Evolutionary conservation across 2,888 invertebrate species (phyloP).

Genomic region (Chymomyza procnemis): DNA sequence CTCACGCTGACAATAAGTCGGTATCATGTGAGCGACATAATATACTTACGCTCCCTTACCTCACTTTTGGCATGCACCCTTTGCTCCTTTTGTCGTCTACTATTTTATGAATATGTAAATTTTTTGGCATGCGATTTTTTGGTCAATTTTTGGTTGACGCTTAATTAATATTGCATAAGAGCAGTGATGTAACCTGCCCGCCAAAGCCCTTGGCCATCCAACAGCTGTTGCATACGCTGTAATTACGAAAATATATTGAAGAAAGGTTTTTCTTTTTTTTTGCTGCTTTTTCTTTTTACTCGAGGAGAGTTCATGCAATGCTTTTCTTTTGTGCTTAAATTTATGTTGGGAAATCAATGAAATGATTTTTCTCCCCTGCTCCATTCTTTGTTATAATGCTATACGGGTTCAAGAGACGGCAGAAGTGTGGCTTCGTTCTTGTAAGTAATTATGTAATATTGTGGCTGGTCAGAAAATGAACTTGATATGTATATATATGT

Average conservation of each 20-base stretch:
- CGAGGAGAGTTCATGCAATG: neutral
- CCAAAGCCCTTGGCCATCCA: neutral
- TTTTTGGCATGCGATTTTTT: conserved; percentile 10
- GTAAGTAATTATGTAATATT: neutral
- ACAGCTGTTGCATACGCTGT: conserved; percentile 43
- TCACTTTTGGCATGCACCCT: neutral
- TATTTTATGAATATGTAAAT: conserved; percentile 21
- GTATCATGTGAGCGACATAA: conserved; percentile 32
- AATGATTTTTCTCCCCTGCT: neutral
- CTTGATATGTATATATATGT: neutral
- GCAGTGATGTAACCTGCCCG: conserved; percentile 28
- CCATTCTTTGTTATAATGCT: neutral
- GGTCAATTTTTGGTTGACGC: conserved; percentile 27
- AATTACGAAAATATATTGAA: conserved; percentile 5
- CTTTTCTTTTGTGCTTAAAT: neutral
- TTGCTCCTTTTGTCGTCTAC: neutral
- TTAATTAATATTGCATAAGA: conserved; percentile 68
- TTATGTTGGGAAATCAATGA: neutral
- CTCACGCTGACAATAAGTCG: conserved; percentile 45
- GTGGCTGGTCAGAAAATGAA: neutral
- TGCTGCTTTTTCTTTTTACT: conserved; percentile 23
- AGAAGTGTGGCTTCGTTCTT: neutral
- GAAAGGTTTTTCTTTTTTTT: neutral
- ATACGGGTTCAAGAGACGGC: neutral
- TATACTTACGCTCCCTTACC: neutral